Conservation (phyloP, 2,888 invertebrate genomes). For the Xanthorhoe designata region DNA sequence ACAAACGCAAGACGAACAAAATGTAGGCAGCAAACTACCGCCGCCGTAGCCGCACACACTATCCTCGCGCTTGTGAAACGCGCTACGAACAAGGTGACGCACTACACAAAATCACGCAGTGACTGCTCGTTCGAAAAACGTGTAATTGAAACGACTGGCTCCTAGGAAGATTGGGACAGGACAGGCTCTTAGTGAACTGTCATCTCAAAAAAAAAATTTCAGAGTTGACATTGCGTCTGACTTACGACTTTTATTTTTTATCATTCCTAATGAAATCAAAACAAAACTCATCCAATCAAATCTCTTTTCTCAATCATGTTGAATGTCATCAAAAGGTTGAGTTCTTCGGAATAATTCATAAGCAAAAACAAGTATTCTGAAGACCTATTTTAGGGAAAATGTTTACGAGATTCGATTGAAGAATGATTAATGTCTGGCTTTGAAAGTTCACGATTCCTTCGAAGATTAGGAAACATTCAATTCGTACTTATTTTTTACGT, state of each 20-base stretch:
- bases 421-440: neutral
- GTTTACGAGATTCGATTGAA: constrained; percentile 1
- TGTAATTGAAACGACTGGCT: too few species aligned
- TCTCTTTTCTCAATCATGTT: neutral
- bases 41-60: too few species aligned
- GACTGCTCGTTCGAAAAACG: too few species aligned
- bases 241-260: too few species aligned
- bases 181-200: neutral
- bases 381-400: neutral
- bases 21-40: too few species aligned
- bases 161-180: too few species aligned
- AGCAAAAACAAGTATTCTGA: neutral
- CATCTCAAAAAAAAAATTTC: neutral
- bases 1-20: too few species aligned
- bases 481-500: neutral
- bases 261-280: neutral
- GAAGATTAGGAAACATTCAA: neutral
- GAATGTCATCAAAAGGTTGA: constrained; percentile 1
- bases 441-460: neutral
- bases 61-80: too few species aligned
- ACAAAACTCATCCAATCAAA: neutral
- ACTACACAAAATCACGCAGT: too few species aligned
- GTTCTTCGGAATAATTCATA: neutral
- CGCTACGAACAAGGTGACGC: too few species aligned
- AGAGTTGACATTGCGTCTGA: neutral